Conservation (phyloP, 2,113 vertebrate species). For the Noctilio leporinus region DNA sequence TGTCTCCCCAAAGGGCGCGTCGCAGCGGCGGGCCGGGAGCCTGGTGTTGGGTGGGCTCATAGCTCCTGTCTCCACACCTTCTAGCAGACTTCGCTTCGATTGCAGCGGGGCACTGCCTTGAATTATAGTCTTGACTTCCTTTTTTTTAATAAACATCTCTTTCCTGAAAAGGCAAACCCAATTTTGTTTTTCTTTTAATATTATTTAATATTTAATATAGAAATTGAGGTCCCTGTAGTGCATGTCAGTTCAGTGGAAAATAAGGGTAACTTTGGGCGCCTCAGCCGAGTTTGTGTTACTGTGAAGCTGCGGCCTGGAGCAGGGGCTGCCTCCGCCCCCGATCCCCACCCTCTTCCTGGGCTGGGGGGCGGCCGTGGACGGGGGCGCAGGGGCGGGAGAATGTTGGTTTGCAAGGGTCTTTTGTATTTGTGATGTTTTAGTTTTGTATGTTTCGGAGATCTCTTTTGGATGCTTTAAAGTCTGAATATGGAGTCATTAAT, state of each 20-base stretch:
- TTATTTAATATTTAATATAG: constrained; percentile 75
- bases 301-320: constrained; percentile 15
- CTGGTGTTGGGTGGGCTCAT: background rate
- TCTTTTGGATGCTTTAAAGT: constrained; percentile 76
- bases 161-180: constrained; percentile 69
- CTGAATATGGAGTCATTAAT: constrained; percentile 79
- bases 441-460: constrained; percentile 70
- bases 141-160: constrained; percentile 62
- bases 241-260: constrained; percentile 60
- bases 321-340: constrained; percentile 1
- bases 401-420: constrained; percentile 44
- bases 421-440: constrained; percentile 40
- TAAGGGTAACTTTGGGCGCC: constrained; percentile 52
- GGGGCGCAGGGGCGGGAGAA: background rate
- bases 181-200: constrained; percentile 71
- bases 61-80: constrained; percentile 32
- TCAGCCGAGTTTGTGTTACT: constrained; percentile 52
- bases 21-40: background rate
- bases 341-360: no score
- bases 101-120: constrained; percentile 45
- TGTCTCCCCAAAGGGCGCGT: background rate
- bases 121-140: constrained; percentile 59
- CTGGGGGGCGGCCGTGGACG: background rate
- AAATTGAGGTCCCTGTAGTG: constrained; percentile 65
- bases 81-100: constrained; percentile 46